Conservation (phyloP, 1,140 invertebrate species). For the Himalopsyche phryganea region DNA sequence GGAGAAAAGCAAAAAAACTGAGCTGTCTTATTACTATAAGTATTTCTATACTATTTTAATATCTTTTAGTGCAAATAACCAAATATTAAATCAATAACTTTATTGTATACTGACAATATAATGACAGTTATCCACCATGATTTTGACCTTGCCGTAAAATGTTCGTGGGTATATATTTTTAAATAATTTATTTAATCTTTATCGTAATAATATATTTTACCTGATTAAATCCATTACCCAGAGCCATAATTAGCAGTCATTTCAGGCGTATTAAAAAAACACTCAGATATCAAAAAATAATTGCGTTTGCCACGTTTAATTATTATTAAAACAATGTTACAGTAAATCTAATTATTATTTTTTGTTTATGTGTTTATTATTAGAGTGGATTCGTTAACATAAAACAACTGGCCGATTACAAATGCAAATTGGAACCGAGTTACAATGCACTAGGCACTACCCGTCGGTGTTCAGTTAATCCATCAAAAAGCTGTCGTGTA, state of each 20-base stretch:
- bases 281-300: constrained; percentile 4
- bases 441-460: constrained; percentile 13
- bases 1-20: no score
- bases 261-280: constrained; percentile 23
- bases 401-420: constrained; percentile 24
- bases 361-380: constrained; percentile 25
- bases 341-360: constrained; percentile 17
- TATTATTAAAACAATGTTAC: constrained; percentile 18
- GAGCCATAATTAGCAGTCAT: constrained; percentile 25
- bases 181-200: no score
- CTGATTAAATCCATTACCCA: not conserved
- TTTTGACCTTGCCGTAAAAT: no score
- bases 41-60: no score
- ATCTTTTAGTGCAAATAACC: no score
- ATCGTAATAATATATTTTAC: no score
- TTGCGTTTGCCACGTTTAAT: constrained; percentile 3
- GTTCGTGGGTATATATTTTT: no score
- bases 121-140: constrained; percentile 25
- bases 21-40: no score
- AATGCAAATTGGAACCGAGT: constrained; percentile 31
- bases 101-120: no score
- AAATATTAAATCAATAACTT: no score
- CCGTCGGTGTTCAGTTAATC: constrained; percentile 26
- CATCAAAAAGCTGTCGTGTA: constrained; percentile 33
- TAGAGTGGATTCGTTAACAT: constrained; percentile 20